phyloP scores from a whole-genome alignment of 2,113 vertebrate genomes.

The Coryphaenoides rupestris region DNA sequence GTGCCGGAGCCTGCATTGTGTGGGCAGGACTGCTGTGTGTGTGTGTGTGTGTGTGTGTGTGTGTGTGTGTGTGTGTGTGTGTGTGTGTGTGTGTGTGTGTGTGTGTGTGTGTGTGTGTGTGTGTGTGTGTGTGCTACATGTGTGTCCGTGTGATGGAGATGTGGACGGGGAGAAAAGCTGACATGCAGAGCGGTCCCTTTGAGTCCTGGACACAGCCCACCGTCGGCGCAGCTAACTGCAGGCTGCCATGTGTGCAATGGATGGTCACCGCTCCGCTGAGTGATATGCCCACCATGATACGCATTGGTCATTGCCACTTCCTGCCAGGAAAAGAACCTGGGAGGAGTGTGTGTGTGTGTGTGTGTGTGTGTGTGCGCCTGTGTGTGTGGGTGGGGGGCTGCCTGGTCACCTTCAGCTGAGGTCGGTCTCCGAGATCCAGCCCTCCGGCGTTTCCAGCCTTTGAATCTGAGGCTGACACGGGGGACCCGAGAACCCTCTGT shows the following conservation, averaged over 20 bases:
- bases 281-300: neutral
- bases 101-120: too few relatives aligned
- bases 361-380: too few relatives aligned
- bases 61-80: too few relatives aligned
- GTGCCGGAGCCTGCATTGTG: slow-evolving; percentile 66
- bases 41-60: too few relatives aligned
- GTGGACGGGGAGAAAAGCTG: slow-evolving; percentile 30
- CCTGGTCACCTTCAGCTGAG: slow-evolving; percentile 21
- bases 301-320: too few relatives aligned
- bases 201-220: slow-evolving; percentile 23
- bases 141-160: slow-evolving; percentile 37
- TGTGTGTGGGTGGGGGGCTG: too few relatives aligned
- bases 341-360: neutral
- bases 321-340: slow-evolving; percentile 3
- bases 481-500: slow-evolving; percentile 43
- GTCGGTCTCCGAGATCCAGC: slow-evolving; percentile 32
- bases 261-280: too few relatives aligned
- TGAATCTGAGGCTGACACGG: slow-evolving; percentile 30
- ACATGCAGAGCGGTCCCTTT: slow-evolving; percentile 51
- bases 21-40: slow-evolving; percentile 61
- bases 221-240: neutral
- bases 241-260: neutral
- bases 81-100: too few relatives aligned
- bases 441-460: slow-evolving; percentile 34
- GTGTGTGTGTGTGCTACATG: too few relatives aligned